Conservation (phyloP, 2,113 vertebrate genomes). For the Sturnira hondurensis region DNA sequence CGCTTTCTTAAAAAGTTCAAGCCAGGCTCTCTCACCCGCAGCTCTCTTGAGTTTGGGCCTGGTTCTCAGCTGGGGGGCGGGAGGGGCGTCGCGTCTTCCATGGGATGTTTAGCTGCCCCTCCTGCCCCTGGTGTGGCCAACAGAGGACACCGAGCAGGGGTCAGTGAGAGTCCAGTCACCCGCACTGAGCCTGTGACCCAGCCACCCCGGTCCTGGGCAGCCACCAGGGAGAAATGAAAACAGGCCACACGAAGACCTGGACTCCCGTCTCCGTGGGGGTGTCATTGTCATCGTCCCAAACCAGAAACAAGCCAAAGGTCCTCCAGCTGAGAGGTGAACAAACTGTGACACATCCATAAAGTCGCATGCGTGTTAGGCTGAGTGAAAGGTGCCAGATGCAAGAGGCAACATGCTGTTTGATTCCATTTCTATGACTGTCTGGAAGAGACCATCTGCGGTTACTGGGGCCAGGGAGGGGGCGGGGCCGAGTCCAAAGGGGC, state of each 20-base stretch:
- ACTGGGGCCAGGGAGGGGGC: no score
- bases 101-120: neutral
- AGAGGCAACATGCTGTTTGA: neutral
- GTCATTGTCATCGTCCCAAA: neutral
- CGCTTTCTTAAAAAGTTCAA: neutral
- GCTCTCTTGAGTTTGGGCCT: neutral
- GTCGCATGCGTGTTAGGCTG: neutral
- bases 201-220: neutral
- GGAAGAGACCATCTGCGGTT: neutral
- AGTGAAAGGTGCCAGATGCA: neutral
- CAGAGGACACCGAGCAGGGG: neutral
- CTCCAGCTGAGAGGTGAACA: neutral
- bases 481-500: neutral
- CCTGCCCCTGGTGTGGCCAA: neutral
- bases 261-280: neutral
- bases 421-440: neutral
- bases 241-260: neutral
- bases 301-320: neutral
- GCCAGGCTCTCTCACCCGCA: no score
- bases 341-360: neutral
- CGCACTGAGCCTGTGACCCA: neutral
- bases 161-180: neutral
- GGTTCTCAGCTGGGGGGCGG: fast-evolving
- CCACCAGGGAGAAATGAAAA: neutral
- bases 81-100: fast-evolving